Evolutionary conservation across 1,140 invertebrate species (phyloP), one percentile per base, ranked within the genome.

Genomic region (Hycleus cichorii): DNA sequence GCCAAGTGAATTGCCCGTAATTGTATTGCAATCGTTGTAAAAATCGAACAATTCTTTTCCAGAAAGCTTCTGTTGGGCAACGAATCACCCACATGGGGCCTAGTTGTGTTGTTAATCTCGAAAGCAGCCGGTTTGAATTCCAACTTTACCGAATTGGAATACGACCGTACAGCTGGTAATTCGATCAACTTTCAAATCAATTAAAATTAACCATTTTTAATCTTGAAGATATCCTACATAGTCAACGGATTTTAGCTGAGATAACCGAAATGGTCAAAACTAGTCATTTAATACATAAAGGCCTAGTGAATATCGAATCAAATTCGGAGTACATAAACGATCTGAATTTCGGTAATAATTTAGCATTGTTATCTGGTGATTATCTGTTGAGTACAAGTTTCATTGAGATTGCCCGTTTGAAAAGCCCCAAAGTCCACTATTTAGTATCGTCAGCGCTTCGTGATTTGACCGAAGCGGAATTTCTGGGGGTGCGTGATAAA

Each of bases 261-360:
- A 88, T 97, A 10, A 91, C 92, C 0, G 95, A 98, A 80, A 98
- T 98, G 94, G 96, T 98, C 59, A 85, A 95, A 51, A 97, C 92
- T 8, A 93, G 93, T 52, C 90, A 95, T 74, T 76, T 97, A 43
- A 88, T 98, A 12, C 96, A 98, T 74, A 93, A 94, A 75, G 88
- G 88, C 65, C 42, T 74, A 39, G 43, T 72, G 43, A 72, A 69
- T 53, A 58, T 71, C 25, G 43, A 67, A 10, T 24, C 54, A 7
- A 53, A 64, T 11, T 68, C 69, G 48, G 78, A 83, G 59, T 72
- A 77, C 25, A 73, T 82, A 10, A 78, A 83, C 49, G 89, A 93
- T 71, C 87, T 95, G 83, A 85, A 87, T 46, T 94, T 93, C 78
- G 93, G 93, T 6, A 97, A 97, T 73, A 97, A 96, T 80, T 90